Evolutionary conservation across 2,113 vertebrate genomes (phyloP), one percentile per base, ranked within the genome.

Genomic region (Larimichthys crocea): DNA sequence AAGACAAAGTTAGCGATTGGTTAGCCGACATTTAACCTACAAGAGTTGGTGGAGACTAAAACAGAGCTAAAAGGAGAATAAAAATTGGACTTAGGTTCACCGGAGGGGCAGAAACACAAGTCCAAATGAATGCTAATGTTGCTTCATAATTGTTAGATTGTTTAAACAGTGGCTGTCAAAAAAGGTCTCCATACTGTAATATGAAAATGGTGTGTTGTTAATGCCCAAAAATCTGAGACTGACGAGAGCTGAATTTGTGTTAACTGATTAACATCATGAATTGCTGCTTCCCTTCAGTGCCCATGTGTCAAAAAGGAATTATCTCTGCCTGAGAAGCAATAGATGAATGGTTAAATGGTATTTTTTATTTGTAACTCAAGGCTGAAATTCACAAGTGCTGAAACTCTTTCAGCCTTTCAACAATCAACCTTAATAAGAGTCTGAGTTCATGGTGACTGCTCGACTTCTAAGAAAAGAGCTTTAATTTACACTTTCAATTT

Each of bases 251-350:
- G 42, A 63, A 35, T 71, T 56, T 31, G 14, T 61, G 29, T 57
- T 62, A 78, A 80, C 24, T 73, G 61, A 75, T 83, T 86, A 80
- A 63, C 57, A 75, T 65, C 17, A 22, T 83, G 57, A 48, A 40
- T 52, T 68, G 57, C 40, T 74, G 22, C 80, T 64, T 56, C 60
- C 4, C 22, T n/a, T 63, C 49, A 61, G 1, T 69, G 60, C 19
- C 61, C 29, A 19, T 0, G 26, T 84, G 56, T 84, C 46, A 64
- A 40, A 84, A 42, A 84, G 31, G 0, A 74, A 63, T 15, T n/a
- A 73, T 67, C 74, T 70, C 56, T n/a, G 22, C 15, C 29, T 46
- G 26, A 69, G 10, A 53, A 52, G 22, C 50, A 69, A 75, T 2
- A 26, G 35, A 79, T 76, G 22, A 70, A 76, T 16, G 10, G 2